Conservation (phyloP, 2,113 vertebrate genomes). For the Blennius ocellaris region DNA sequence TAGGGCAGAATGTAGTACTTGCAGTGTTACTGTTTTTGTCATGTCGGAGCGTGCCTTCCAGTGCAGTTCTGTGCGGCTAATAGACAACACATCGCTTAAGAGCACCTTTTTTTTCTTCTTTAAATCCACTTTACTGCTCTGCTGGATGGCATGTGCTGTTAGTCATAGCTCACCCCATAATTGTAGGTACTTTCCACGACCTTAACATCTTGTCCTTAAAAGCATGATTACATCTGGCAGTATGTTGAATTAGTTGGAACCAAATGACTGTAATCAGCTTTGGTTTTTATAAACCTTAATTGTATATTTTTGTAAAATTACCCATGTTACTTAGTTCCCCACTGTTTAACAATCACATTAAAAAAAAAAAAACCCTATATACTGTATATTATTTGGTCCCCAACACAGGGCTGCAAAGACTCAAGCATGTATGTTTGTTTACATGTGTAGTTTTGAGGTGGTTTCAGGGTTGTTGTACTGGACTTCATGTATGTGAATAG, state of each 20-base stretch:
- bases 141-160: constrained; percentile 7
- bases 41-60: constrained; percentile 21
- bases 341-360: not conserved
- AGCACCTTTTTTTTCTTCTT: constrained; percentile 3
- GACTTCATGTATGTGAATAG: too few relatives aligned
- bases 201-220: not conserved
- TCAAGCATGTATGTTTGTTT: too few relatives aligned
- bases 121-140: constrained; percentile 8
- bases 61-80: constrained; percentile 22
- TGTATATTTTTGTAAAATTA: constrained; percentile 5
- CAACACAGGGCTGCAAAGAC: not conserved
- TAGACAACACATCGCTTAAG: constrained; percentile 10
- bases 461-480: too few relatives aligned
- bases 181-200: not conserved
- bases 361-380: not conserved
- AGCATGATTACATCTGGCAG: constrained; percentile 19
- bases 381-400: constrained; percentile 1
- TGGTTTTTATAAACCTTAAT: not conserved
- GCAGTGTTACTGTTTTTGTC: constrained; percentile 30
- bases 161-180: not conserved
- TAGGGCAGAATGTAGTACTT: constrained; percentile 31
- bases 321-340: not conserved
- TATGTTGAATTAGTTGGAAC: constrained; percentile 4
- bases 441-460: too few relatives aligned
- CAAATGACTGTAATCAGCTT: constrained; percentile 28